Conservation (phyloP, 2,888 invertebrate species). For the Megaustenia siamemsis region DNA sequence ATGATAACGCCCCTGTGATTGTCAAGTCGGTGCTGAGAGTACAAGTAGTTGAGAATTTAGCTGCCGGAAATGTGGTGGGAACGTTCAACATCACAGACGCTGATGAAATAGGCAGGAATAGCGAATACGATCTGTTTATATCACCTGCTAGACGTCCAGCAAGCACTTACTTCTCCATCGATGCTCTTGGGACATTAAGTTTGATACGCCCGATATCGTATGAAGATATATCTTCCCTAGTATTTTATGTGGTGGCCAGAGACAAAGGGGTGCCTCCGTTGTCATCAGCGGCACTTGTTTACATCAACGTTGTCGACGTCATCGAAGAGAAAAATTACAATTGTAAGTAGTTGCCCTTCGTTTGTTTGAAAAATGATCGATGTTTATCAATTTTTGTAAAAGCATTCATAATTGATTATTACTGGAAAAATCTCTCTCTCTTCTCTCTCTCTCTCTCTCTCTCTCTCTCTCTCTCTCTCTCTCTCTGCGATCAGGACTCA, state of each 20-base stretch:
- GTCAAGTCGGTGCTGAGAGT: slow-evolving; percentile 38
- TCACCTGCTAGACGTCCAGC: neutral
- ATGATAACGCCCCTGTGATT: slow-evolving; percentile 72
- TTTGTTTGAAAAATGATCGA: neutral
- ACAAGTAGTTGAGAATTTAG: slow-evolving; percentile 27
- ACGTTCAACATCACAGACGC: slow-evolving; percentile 17
- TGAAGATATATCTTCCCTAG: slow-evolving; percentile 10
- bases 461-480: no score
- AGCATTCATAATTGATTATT: no score
- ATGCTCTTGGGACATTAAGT: neutral
- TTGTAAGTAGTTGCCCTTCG: neutral
- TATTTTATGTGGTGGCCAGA: slow-evolving; percentile 27
- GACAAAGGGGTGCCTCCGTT: slow-evolving; percentile 42
- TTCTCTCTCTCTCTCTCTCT: neutral
- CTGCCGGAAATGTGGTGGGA: slow-evolving; percentile 5
- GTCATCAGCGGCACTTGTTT: slow-evolving; percentile 17
- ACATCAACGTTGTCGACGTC: slow-evolving; percentile 25
- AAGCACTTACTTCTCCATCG: slow-evolving; percentile 28
- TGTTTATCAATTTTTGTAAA: neutral
- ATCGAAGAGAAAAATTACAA: neutral
- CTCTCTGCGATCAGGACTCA: no score
- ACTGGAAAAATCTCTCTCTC: no score
- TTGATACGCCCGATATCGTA: slow-evolving; percentile 1
- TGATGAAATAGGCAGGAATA: slow-evolving; percentile 28
- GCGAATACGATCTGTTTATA: neutral